A percentile compares a stretch with the other conserved stretches of the same genome.
phyloP scores from a whole-genome alignment of 2,888 invertebrate species.

The Cataglyphis altisquamis region DNA sequence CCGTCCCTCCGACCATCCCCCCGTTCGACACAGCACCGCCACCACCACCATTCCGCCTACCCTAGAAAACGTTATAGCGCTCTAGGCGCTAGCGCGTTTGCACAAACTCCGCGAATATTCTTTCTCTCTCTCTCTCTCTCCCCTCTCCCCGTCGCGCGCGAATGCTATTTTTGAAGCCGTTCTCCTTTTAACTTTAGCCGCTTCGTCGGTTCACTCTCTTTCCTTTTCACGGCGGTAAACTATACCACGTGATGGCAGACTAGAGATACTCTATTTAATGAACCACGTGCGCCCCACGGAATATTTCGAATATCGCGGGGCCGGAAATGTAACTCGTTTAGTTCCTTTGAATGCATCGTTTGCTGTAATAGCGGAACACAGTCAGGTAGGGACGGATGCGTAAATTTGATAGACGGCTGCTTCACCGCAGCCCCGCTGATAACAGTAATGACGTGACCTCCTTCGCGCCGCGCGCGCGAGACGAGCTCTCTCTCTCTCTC shows the following conservation, averaged over 20 bases:
- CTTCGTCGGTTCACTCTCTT: constrained; percentile 28
- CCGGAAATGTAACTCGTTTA: constrained; percentile 33
- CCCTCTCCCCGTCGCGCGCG: constrained; percentile 2
- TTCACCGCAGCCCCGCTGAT: constrained; percentile 39
- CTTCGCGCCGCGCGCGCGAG: constrained; percentile 25
- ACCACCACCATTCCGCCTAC: constrained; percentile 68
- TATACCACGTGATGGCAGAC: constrained; percentile 73
- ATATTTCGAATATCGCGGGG: constrained; percentile 33
- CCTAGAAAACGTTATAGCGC: constrained; percentile 74
- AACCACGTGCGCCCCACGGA: constrained; percentile 38
- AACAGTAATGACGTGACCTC: constrained; percentile 51
- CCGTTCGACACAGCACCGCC: constrained; percentile 69
- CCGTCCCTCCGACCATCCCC: constrained; percentile 63
- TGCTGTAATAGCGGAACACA: constrained; percentile 40
- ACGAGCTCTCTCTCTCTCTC: background rate
- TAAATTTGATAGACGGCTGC: constrained; percentile 48
- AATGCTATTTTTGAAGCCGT: constrained; percentile 47
- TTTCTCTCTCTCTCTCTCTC: constrained; percentile 35
- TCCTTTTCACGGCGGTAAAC: constrained; percentile 54
- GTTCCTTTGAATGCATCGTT: constrained; percentile 35
- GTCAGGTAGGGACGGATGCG: constrained; percentile 34
- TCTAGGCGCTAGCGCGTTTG: constrained; percentile 71
- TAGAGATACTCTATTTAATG: constrained; percentile 52
- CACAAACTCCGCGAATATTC: constrained; percentile 68
- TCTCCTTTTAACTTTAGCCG: constrained; percentile 54